Evolutionary conservation across 1,140 invertebrate species (phyloP), one percentile per base, ranked within the genome.

Genomic region (Drosophila prosaltans): DNA sequence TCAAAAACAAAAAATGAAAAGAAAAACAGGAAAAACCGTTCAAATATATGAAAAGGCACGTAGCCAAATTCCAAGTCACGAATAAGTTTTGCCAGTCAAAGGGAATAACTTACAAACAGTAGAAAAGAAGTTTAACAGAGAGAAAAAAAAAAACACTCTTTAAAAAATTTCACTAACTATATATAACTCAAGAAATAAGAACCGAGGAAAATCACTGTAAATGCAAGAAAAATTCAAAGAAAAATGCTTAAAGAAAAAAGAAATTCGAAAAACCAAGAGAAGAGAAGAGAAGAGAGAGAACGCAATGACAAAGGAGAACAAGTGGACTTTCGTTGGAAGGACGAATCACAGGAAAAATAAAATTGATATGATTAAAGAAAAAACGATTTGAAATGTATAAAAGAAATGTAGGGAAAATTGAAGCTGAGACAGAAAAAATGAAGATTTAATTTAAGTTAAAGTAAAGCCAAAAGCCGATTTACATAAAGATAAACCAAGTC

Each of bases 11-110:
- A 62, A 43, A 21, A 48, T 8, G 2, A 51, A 10, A 51, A 5
- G n/a, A 21, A 51, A 26, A 51, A 51, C 21, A 51, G 45, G 45
- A 51, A 51, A 51, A 51, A 51, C 45, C 45, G 45, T 51, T 51
- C 45, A 51, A 51, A 51, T 51, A 51, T 51, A 51, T 51, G 45
- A 51, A 51, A 51, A 51, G 41, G 60, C 60, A 62, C 60, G 60
- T 62, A 62, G 41, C 60, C 39, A 62, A 62, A 59, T 39, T 62
- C 39, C 32, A 45, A 62, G 60, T 62, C 60, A 62, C 41, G 60
- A 45, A 62, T 62, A 62, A 62, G 11, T 41, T 59, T 36, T 39
- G 10, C 57, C 21, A 59, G 57, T 39, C 36, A 39, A 36, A 39
- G 57, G 16, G 57, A 39, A 59, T 59, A 59, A 59, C 32, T 59